phyloP scores from a whole-genome alignment of 2,888 invertebrate species.

The Zootermopsis nevadensis region DNA sequence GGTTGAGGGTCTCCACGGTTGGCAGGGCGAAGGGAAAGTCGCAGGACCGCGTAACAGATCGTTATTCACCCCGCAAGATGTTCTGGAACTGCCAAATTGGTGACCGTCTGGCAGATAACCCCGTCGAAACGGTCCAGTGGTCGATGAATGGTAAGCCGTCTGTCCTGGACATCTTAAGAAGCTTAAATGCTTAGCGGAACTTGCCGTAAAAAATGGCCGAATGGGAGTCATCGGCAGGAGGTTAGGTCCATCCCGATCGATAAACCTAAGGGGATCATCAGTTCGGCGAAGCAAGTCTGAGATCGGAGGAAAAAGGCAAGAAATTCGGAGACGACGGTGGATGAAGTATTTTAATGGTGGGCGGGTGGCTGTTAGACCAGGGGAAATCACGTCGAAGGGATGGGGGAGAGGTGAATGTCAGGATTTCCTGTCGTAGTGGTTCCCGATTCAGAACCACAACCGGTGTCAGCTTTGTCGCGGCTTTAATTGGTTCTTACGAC shows the following conservation, averaged over 20 bases:
- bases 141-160: slow-evolving; percentile 30
- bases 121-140: slow-evolving; percentile 35
- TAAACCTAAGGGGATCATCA: slow-evolving; percentile 38
- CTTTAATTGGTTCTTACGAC: too few relatives aligned
- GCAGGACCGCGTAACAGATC: slow-evolving; percentile 16
- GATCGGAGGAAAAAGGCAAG: not conserved
- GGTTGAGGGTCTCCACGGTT: not conserved
- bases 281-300: slow-evolving; percentile 10
- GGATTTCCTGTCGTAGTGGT: too few relatives aligned
- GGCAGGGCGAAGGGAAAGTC: not conserved
- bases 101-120: slow-evolving; percentile 38
- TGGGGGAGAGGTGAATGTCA: too few relatives aligned
- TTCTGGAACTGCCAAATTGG: slow-evolving; percentile 44
- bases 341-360: slow-evolving; percentile 5
- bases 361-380: not conserved
- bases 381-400: not conserved
- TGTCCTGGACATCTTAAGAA: slow-evolving; percentile 45
- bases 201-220: slow-evolving; percentile 40
- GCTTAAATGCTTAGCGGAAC: slow-evolving; percentile 47
- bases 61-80: slow-evolving; percentile 37
- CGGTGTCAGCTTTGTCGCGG: too few relatives aligned
- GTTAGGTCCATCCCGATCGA: slow-evolving; percentile 1
- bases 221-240: not conserved
- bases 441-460: too few relatives aligned
- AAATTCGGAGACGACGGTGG: not conserved